Percentiles rank a stretch among this genome's conserved stretches.
Conservation (phyloP, 2,888 invertebrate genomes). For the Taphrorychus bicolor region DNA sequence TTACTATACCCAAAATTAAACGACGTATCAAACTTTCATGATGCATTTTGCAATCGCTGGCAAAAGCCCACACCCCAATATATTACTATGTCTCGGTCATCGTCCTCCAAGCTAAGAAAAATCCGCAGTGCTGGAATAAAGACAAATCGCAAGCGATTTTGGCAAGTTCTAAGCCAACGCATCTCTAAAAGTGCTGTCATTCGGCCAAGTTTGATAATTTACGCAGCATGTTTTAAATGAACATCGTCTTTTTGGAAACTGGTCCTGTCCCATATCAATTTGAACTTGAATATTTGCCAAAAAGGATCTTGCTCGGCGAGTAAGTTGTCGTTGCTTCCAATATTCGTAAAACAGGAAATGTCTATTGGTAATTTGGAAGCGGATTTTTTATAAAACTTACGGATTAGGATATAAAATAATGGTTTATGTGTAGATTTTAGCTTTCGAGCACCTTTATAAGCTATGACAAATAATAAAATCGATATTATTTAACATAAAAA, state of each 20-base stretch:
- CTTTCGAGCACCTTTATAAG: no score
- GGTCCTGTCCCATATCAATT: not conserved
- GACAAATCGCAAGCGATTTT: slow-evolving; percentile 32
- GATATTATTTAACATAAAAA: no score
- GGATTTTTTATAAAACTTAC: no score
- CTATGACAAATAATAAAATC: no score
- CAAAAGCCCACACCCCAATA: not conserved
- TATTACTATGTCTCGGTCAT: not conserved
- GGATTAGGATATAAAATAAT: no score
- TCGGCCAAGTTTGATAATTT: slow-evolving; percentile 34
- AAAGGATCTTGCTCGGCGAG: not conserved
- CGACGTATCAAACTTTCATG: not conserved
- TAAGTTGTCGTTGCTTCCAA: no score
- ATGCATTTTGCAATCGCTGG: not conserved
- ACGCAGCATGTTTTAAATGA: slow-evolving; percentile 19
- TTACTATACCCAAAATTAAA: not conserved
- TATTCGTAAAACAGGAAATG: no score
- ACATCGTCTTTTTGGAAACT: not conserved
- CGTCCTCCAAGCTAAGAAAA: slow-evolving; percentile 19
- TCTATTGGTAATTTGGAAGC: no score
- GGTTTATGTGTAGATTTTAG: no score
- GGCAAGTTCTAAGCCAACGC: slow-evolving; percentile 30
- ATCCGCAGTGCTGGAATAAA: slow-evolving; percentile 36
- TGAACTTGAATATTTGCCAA: slow-evolving; percentile 2
- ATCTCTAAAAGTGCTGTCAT: slow-evolving; percentile 28